Base-by-base conservation (phyloP, 2,113 vertebrate genomes). In the Gymnocephalus cernua region DNA sequence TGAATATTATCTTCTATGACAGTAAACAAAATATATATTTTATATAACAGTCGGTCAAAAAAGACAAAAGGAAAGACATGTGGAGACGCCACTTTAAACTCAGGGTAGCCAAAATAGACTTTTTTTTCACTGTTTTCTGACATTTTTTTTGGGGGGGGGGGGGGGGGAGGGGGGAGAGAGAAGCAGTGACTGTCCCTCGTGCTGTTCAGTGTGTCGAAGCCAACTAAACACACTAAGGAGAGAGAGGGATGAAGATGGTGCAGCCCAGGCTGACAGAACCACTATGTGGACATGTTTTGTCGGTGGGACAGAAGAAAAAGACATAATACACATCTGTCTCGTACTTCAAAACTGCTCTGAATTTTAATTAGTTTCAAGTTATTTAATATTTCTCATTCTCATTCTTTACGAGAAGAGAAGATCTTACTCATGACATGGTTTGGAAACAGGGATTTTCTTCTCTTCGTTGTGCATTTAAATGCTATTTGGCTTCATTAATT, bases 401-500 rank as follows among this genome's bases (percentile, higher is more conserved):
- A 27, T 27, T 45, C 35, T 63, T 65, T 27, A 27, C 15, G 8
- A 25, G 25, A 50, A 2, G 47, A 29, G 65, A 56, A 51, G 19
- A 57, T 29, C 47, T 66, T 16, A 70, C 41, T 35, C 35, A 25
- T 72, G 66, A 66, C 29, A 69, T 44, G 32, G 45, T 78, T 76
- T 74, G 10, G 56, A 67, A 41, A 50, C 2, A 0, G 54, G 67
- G 54, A 35, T 48, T 86, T 80, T 67, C 7, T 50, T 69, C 45
- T n/a, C 58, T 87, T 74, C n/a, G 9, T 61, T 62, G 53, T 79
- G 75, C 2, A 65, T 86, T 87, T 84, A 90, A 68, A 87, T 80
- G 35, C 82, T 78, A 83, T 89, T 89, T 88, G 70, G 62, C 69
- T 62, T 73, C 57, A 84, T 80, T 7, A 85, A 90, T 90, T 74